Evolutionary conservation across 2,113 vertebrate genomes (phyloP).

Genomic region (Aplodontia rufa): DNA sequence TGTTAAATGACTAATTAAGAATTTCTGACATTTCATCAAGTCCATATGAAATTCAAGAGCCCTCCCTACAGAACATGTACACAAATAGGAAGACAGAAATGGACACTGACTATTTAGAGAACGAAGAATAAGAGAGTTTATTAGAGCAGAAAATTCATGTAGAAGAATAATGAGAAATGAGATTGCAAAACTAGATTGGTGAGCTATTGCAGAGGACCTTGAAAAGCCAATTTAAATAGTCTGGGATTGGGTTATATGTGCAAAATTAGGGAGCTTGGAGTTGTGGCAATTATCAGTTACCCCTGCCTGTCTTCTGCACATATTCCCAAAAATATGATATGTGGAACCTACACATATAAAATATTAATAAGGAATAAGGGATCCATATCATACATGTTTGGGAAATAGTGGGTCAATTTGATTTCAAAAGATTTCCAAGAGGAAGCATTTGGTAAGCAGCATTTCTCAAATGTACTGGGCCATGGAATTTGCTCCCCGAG

Average conservation of each 20-base stretch:
- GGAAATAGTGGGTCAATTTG: neutral
- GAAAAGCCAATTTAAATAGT: neutral
- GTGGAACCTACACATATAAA: neutral
- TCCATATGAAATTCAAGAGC: slow-evolving; percentile 54
- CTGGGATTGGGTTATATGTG: neutral
- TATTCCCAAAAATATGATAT: neutral
- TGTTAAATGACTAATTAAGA: slow-evolving; percentile 67
- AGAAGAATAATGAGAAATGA: neutral
- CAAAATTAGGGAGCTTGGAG: neutral
- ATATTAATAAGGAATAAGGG: neutral
- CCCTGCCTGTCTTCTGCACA: neutral
- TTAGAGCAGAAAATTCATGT: neutral
- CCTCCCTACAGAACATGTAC: neutral
- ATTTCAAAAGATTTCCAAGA: slow-evolving; percentile 8
- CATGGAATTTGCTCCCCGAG: neutral
- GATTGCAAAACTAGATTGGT: neutral
- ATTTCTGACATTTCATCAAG: slow-evolving; percentile 36
- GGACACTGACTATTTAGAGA: neutral
- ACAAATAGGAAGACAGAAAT: slow-evolving; percentile 28
- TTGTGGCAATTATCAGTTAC: neutral
- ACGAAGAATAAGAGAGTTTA: slow-evolving; percentile 3
- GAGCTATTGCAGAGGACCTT: neutral
- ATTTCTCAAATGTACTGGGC: neutral
- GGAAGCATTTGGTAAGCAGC: neutral
- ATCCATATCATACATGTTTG: neutral